These are phyloP conservation scores for Dysmachus trigonus DNA, from an alignment of 2,888 invertebrate genomes.

Conservation along the genomic window DNA sequence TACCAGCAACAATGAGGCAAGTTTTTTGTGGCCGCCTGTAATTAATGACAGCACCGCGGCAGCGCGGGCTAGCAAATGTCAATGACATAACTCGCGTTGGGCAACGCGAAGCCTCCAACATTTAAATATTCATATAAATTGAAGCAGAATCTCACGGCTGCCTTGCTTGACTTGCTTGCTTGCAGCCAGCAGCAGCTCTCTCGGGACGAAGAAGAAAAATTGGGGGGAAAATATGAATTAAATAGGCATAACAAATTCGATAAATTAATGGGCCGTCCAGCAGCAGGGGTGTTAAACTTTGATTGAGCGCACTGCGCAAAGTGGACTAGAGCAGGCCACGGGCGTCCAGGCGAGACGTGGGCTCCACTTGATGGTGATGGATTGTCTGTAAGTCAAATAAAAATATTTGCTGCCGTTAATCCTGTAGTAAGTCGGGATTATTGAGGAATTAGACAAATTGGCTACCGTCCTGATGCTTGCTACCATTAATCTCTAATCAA, in stretches of 20 bases:
- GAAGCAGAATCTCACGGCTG: conserved; percentile 21
- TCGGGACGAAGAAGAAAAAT: conserved; percentile 19
- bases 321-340: neutral
- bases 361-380: conserved; percentile 12
- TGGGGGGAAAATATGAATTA: conserved; percentile 38
- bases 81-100: conserved; percentile 48
- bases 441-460: conserved; percentile 8
- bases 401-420: conserved; percentile 13
- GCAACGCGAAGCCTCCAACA: conserved; percentile 41
- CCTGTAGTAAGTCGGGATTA: conserved; percentile 7
- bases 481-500: neutral
- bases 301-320: conserved; percentile 24
- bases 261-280: conserved; percentile 44
- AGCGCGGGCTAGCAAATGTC: conserved; percentile 48
- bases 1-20: neutral
- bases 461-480: conserved; percentile 10
- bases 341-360: neutral
- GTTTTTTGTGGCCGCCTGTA: neutral
- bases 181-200: neutral
- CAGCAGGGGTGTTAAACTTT: conserved; percentile 40
- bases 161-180: neutral
- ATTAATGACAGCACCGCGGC: conserved; percentile 24
- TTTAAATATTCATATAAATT: conserved; percentile 46
- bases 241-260: conserved; percentile 49
- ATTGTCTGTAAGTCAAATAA: neutral